These are phyloP conservation scores for Spisula solida DNA, from an alignment of 2,888 invertebrate species.

Conservation along the genomic window DNA sequence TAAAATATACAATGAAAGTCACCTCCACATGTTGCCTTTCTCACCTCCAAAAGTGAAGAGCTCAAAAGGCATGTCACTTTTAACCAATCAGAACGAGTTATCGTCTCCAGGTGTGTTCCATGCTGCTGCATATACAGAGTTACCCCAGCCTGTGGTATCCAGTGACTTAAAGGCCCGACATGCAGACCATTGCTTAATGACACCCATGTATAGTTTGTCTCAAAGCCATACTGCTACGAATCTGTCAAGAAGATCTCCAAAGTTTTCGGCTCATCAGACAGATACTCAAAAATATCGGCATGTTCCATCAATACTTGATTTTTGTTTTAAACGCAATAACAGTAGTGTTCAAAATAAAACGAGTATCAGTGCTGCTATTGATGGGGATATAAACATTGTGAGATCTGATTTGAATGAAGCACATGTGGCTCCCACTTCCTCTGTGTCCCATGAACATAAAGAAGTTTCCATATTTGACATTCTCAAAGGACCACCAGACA, in stretches of 20 bases:
- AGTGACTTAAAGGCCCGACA: not conserved
- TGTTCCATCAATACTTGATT: not conserved
- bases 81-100: not conserved
- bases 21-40: not conserved
- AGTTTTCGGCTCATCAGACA: not conserved
- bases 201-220: not conserved
- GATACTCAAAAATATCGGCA: not conserved
- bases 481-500: not conserved
- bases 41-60: not conserved
- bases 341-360: not conserved
- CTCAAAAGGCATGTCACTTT: not conserved
- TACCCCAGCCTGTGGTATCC: not conserved
- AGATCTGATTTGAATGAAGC: not conserved
- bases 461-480: conserved; percentile 27
- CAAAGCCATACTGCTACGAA: not conserved
- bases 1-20: not conserved
- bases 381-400: not conserved
- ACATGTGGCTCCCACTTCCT: not conserved
- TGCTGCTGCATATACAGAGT: not conserved
- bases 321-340: not conserved
- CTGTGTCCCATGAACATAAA: not conserved
- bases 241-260: not conserved
- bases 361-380: not conserved
- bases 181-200: not conserved
- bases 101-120: not conserved